Conservation (phyloP, 2,113 vertebrate genomes). For the Rana temporaria region DNA sequence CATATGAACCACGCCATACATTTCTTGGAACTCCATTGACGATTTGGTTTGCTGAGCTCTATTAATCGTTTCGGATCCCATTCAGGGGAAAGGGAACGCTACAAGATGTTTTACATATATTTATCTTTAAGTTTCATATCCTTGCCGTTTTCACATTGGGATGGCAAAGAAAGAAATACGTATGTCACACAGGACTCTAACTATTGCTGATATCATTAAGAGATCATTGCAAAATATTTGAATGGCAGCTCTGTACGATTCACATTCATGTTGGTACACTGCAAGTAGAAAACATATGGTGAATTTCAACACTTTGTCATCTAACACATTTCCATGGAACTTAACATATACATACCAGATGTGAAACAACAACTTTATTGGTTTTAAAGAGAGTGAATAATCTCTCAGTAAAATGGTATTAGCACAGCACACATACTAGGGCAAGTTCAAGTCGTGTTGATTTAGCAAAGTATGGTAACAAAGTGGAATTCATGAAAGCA, state of each 20-base stretch:
- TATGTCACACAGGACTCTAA: conserved; percentile 26
- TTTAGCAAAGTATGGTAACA: neutral
- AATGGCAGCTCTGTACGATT: neutral
- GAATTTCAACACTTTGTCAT: conserved; percentile 2
- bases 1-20: no score
- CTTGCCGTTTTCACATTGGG: neutral
- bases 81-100: no score
- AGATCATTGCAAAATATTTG: conserved; percentile 24
- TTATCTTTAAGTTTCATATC: no score
- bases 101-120: no score
- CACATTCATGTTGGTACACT: conserved; percentile 11
- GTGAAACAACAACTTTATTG: conserved; percentile 34
- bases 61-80: no score
- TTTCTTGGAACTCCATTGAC: no score
- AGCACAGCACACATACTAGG: neutral
- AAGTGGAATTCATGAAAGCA: no score
- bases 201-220: conserved; percentile 30
- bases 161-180: neutral
- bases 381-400: conserved; percentile 17
- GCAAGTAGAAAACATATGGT: conserved; percentile 5
- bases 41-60: no score
- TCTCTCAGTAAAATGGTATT: neutral
- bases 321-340: conserved; percentile 27
- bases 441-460: neutral
- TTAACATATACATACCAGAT: conserved; percentile 37